These are phyloP conservation scores for Amphiprion clarkii DNA, from an alignment of 2,797 vertebrate genomes.

Conservation along the genomic window DNA sequence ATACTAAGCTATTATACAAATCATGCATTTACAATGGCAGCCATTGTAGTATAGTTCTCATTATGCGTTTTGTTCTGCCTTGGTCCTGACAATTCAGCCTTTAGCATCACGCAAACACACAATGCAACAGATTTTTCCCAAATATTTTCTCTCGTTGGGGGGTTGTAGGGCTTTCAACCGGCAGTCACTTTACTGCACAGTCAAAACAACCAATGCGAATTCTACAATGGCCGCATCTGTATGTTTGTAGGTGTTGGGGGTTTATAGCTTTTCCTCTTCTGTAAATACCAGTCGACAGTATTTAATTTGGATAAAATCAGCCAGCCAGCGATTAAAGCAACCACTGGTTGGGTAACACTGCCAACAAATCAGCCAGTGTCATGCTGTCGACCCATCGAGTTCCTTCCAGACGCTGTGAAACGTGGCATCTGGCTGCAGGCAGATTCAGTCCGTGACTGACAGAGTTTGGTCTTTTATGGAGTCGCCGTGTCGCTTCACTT, in stretches of 20 bases:
- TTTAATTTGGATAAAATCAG: conserved; percentile 43
- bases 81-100: not conserved
- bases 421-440: conserved; percentile 44
- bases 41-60: conserved; percentile 52
- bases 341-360: not conserved
- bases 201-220: conserved; percentile 16
- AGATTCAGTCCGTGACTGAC: not conserved
- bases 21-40: conserved; percentile 65
- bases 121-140: conserved; percentile 4
- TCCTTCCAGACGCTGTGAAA: conserved; percentile 32
- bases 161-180: conserved; percentile 12
- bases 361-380: not conserved
- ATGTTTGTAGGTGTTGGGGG: conserved; percentile 33
- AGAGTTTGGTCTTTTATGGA: conserved; percentile 10
- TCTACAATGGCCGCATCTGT: conserved; percentile 48
- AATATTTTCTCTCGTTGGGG: conserved; percentile 2
- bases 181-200: conserved; percentile 21
- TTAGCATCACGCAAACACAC: conserved; percentile 3
- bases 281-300: conserved; percentile 58
- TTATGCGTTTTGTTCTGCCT: conserved; percentile 8
- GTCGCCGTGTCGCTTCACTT: not conserved
- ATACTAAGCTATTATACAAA: conserved; percentile 73
- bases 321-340: conserved; percentile 4
- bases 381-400: not conserved
- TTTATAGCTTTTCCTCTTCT: conserved; percentile 61